Evolutionary conservation across 1,140 invertebrate species (phyloP).

Genomic region (Drosophila rhopaloa): DNA sequence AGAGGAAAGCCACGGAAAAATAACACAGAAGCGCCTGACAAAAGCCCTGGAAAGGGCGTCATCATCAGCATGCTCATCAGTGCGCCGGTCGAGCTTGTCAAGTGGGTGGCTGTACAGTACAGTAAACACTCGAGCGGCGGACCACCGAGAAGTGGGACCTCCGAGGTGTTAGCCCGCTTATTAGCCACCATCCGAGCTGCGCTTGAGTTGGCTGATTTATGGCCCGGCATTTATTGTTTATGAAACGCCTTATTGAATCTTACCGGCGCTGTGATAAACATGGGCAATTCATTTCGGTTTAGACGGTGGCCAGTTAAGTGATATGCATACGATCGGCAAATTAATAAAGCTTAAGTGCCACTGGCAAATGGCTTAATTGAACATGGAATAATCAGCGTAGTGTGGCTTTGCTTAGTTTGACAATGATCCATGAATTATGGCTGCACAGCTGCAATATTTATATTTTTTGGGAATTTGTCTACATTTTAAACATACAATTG

Average conservation of each 20-base stretch:
- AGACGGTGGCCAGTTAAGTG: conserved; percentile 44
- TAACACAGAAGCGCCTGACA: conserved; percentile 55
- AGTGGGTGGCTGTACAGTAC: conserved; percentile 77
- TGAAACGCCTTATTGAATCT: conserved; percentile 59
- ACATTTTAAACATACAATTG: no score
- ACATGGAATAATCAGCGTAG: conserved; percentile 56
- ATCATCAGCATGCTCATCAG: conserved; percentile 49
- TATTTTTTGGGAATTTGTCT: no score
- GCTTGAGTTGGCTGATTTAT: conserved; percentile 46
- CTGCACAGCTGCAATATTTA: not conserved
- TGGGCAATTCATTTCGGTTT: conserved; percentile 64
- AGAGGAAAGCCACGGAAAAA: not conserved
- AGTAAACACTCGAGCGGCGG: conserved; percentile 65
- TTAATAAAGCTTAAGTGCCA: conserved; percentile 70
- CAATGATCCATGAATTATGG: conserved; percentile 49
- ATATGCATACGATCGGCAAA: conserved; percentile 67
- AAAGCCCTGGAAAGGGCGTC: conserved; percentile 74
- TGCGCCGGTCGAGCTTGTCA: conserved; percentile 35
- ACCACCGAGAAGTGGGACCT: conserved; percentile 64
- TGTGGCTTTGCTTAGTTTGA: conserved; percentile 31
- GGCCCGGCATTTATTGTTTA: conserved; percentile 55
- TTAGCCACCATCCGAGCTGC: conserved; percentile 52
- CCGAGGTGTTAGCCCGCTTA: conserved; percentile 75
- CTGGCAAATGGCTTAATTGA: conserved; percentile 67
- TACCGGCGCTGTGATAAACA: conserved; percentile 54